phyloP scores from a whole-genome alignment of 2,113 vertebrate species.

The Ondatra zibethicus region DNA sequence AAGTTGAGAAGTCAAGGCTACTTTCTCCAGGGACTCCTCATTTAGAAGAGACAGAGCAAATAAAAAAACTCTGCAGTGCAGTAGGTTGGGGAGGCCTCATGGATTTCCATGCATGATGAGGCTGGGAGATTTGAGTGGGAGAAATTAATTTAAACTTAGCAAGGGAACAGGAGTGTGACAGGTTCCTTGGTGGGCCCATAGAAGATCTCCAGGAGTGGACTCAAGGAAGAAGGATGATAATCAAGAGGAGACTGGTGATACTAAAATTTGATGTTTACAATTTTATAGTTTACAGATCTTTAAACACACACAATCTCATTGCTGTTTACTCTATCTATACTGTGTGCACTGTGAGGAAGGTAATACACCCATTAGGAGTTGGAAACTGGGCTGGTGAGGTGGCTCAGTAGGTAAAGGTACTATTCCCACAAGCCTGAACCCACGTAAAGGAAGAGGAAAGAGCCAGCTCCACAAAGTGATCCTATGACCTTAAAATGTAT shows the following conservation, averaged over 20 bases:
- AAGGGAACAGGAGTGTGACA: background rate
- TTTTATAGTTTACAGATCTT: background rate
- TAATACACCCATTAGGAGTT: background rate
- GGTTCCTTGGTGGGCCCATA: background rate
- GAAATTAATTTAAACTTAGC: background rate
- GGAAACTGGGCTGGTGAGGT: background rate
- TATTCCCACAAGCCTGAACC: background rate
- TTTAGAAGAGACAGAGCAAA: background rate
- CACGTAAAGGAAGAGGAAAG: background rate
- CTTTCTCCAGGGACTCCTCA: background rate
- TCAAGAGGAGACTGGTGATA: background rate
- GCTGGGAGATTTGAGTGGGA: background rate
- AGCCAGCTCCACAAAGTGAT: background rate
- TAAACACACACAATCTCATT: background rate
- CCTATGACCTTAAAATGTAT: background rate
- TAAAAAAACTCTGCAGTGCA: background rate
- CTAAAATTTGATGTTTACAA: slow-evolving; percentile 11
- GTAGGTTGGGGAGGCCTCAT: background rate
- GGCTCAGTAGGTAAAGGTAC: background rate
- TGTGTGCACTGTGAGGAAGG: background rate
- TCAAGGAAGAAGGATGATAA: background rate
- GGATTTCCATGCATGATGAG: background rate
- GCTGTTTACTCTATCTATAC: background rate
- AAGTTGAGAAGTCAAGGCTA: background rate
- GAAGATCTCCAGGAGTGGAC: background rate